Evolutionary conservation across 2,113 vertebrate genomes (phyloP).

Genomic region (Uropsilus gracilis): DNA sequence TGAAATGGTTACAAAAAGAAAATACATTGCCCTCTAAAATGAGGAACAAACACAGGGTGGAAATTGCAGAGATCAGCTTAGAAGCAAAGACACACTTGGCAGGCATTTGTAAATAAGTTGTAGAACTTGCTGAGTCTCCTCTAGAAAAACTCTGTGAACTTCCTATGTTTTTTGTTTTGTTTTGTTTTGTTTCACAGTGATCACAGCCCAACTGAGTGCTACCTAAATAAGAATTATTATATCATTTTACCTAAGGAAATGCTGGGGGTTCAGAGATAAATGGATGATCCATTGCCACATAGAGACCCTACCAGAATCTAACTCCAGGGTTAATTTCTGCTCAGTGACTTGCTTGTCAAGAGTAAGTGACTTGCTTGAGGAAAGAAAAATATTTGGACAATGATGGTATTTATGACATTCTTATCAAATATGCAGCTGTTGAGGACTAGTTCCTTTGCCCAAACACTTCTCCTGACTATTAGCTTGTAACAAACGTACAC

Average conservation of each 20-base stretch:
- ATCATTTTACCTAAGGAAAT: neutral
- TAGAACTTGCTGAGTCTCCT: constrained; percentile 21
- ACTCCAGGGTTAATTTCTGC: neutral
- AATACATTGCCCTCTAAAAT: neutral
- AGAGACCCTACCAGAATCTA: neutral
- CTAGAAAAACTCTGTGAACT: neutral
- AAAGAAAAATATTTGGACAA: constrained; percentile 44
- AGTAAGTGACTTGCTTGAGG: constrained; percentile 12
- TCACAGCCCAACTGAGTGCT: neutral
- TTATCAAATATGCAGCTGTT: constrained; percentile 30
- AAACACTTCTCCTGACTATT: neutral
- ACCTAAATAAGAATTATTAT: neutral
- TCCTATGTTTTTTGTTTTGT: neutral
- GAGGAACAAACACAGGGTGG: constrained; percentile 10
- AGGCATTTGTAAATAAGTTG: neutral
- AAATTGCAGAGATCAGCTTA: neutral
- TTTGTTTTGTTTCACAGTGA: neutral
- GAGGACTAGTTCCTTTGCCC: neutral
- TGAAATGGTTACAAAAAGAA: constrained; percentile 1
- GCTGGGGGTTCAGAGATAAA: neutral
- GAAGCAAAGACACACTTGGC: neutral
- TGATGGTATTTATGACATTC: neutral
- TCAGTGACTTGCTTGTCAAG: neutral
- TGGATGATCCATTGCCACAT: neutral
- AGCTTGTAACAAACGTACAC: too few species aligned